These are phyloP conservation scores for Thelaira solivaga DNA, from an alignment of 2,888 invertebrate genomes.

Conservation along the genomic window DNA sequence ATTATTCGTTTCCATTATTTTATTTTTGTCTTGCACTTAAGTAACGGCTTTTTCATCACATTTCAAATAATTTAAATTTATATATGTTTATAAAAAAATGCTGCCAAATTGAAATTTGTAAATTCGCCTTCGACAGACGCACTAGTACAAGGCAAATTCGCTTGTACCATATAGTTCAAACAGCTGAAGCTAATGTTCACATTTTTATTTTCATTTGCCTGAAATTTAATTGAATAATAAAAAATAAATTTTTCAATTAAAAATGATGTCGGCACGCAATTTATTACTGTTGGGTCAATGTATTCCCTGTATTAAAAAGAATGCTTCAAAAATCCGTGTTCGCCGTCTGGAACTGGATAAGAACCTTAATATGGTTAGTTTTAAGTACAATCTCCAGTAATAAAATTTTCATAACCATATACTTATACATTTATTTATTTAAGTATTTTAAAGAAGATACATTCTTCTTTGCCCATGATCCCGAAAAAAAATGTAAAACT, in stretches of 20 bases:
- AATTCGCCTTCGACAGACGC: too few relatives aligned
- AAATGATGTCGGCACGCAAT: conserved; percentile 77
- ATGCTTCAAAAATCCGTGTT: conserved; percentile 87
- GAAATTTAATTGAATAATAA: conserved; percentile 12
- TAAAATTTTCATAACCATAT: background rate
- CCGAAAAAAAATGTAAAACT: conserved; percentile 85
- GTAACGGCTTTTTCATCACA: too few relatives aligned
- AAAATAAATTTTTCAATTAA: conserved; percentile 40
- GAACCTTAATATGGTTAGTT: conserved; percentile 86
- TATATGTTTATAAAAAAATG: too few relatives aligned
- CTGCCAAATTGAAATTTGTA: too few relatives aligned
- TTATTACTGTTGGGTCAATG: conserved; percentile 86
- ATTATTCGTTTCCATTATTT: too few relatives aligned
- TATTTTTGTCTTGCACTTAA: too few relatives aligned
- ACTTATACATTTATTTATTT: conserved; percentile 59
- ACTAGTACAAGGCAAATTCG: too few relatives aligned
- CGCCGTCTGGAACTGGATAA: conserved; percentile 86
- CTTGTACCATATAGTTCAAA: too few relatives aligned
- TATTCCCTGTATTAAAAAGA: conserved; percentile 86
- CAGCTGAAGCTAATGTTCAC: conserved; percentile 33
- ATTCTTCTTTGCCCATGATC: conserved; percentile 87
- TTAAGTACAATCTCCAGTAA: background rate
- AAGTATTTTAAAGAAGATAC: conserved; percentile 88
- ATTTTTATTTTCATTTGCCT: background rate
- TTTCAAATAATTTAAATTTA: too few relatives aligned